Percentiles rank a stretch among this genome's conserved stretches.
These are phyloP conservation scores for Stenodera caucasica DNA, from an alignment of 2,888 invertebrate genomes.

Conservation along the genomic window DNA sequence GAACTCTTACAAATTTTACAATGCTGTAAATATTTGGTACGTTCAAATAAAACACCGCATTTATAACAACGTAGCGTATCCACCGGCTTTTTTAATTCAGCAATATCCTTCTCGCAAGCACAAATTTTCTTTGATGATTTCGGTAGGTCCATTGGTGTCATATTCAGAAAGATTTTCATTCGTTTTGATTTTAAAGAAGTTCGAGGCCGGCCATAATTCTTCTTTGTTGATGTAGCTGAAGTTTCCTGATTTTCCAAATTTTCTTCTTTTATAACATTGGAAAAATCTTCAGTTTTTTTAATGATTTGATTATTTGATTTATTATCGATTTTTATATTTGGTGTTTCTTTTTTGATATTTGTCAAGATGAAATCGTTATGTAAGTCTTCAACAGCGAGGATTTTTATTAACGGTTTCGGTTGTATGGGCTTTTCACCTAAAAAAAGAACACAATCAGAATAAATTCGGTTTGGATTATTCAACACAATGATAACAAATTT, in stretches of 20 bases:
- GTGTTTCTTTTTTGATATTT: conserved; percentile 39
- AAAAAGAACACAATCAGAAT: conserved; percentile 10
- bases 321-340: conserved; percentile 29
- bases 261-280: conserved; percentile 15
- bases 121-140: conserved; percentile 19
- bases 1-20: conserved; percentile 41
- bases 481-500: conserved; percentile 5
- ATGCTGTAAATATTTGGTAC: conserved; percentile 41
- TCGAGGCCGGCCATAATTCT: conserved; percentile 5
- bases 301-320: not conserved
- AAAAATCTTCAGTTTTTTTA: conserved; percentile 5
- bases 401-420: conserved; percentile 37
- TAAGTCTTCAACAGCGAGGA: conserved; percentile 42
- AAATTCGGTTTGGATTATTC: not conserved
- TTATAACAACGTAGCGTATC: conserved; percentile 48
- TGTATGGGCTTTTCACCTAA: conserved; percentile 17
- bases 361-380: conserved; percentile 40
- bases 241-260: conserved; percentile 12
- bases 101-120: conserved; percentile 40
- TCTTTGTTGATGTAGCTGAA: not conserved
- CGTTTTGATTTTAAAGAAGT: conserved; percentile 23
- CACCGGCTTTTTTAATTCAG: conserved; percentile 40
- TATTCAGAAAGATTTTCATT: conserved; percentile 45
- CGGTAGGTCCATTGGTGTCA: conserved; percentile 42
- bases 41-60: conserved; percentile 45